Percentiles rank a stretch among this genome's conserved stretches.
Evolutionary conservation across 92 coral and sea anemone genomes (phyloP).

Genomic region (Parazoanthus darwini): DNA sequence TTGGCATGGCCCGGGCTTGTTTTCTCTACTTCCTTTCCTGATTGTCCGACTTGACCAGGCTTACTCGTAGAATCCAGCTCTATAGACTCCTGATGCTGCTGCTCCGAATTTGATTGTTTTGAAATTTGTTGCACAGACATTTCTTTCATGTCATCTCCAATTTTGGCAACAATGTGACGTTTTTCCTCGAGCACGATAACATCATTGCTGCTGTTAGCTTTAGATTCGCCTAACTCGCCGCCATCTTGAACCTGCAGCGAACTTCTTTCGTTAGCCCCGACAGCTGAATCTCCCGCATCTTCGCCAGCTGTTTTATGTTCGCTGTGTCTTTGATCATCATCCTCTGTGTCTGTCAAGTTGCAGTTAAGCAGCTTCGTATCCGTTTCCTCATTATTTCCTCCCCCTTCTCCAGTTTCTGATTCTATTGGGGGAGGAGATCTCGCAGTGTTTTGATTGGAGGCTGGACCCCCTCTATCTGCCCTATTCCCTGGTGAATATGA

Average conservation of each 20-base stretch:
- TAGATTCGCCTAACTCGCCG: not conserved
- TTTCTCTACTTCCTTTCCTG: not conserved
- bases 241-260: not conserved
- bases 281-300: not conserved
- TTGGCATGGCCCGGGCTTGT: constrained; percentile 30
- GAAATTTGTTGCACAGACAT: not conserved
- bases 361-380: not conserved
- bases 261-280: not conserved
- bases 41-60: not conserved
- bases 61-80: too few relatives aligned
- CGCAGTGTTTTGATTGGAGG: not conserved
- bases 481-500: not conserved
- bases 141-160: not conserved
- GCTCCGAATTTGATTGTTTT: not conserved
- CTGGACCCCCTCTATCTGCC: not conserved
- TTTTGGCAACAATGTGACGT: not conserved
- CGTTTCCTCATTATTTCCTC: not conserved
- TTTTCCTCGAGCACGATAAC: not conserved
- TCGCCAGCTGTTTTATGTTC: not conserved
- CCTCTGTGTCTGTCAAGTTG: not conserved
- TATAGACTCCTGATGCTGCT: not conserved
- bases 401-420: not conserved
- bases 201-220: not conserved
- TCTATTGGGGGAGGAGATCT: not conserved
- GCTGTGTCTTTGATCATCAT: not conserved